Base-by-base conservation (phyloP, 2,113 vertebrate species). In the Callorhinus ursinus region DNA sequence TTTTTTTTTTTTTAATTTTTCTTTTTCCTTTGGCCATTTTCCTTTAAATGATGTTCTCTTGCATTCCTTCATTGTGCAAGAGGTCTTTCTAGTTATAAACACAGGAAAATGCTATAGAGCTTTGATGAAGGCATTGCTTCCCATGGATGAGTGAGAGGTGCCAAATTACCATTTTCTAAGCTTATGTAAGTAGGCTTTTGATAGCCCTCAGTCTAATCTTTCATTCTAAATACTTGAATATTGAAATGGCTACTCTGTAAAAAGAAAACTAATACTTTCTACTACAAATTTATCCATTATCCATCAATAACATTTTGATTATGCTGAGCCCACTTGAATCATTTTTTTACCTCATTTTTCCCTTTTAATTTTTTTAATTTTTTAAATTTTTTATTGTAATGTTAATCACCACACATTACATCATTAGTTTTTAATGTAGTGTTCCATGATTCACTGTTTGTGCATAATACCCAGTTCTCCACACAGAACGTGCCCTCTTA, bases 21-120 rank as follows among this genome's bases (percentile, higher is more conserved):
- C 2, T 53, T 53, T 53, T 53, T 53, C 51, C 14, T 53, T 53
- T 53, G 15, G 51, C 51, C 49, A 82, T 98, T 97, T 97, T 87
- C 92, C 95, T 36, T 95, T 94, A 86, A 94, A 96, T 95, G 89
- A 96, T 86, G 53, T 97, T 95, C 93, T 95, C 46, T 77, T 24
- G 31, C 55, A 55, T 61, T 67, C 93, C 92, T 97, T 79, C 19
- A 42, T 93, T 87, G 65, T 63, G 51, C 51, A 67, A 97, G 95
- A 93, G 0, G 0, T 72, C 53, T 96, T 97, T 88, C 90, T 65
- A 74, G 42, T 72, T 93, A 33, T 14, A 97, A 92, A 74, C 12
- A 88, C 49, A 53, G 28, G 51, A 96, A 96, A 93, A 9, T 46
- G 63, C 46, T 57, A 31, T 22, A 61, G 76, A 59, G 10, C 19